phyloP scores from a whole-genome alignment of 2,888 invertebrate genomes.

The Sericinus montela region DNA sequence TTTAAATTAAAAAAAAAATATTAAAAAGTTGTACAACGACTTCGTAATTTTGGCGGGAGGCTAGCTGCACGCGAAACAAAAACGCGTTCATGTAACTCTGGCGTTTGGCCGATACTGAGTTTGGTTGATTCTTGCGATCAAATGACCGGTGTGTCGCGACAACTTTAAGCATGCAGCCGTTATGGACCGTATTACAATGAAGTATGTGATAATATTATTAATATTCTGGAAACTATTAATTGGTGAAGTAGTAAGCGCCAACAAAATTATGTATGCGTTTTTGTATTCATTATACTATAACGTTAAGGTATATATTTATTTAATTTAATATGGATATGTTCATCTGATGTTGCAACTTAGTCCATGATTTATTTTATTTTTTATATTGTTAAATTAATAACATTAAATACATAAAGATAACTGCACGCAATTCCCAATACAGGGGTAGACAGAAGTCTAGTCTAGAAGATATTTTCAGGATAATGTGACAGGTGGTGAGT shows the following conservation, averaged over 20 bases:
- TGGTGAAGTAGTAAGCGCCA: background rate
- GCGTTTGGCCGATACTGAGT: constrained; percentile 31
- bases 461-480: too few relatives aligned
- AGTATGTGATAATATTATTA: background rate
- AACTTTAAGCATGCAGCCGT: background rate
- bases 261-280: constrained; percentile 3
- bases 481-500: too few relatives aligned
- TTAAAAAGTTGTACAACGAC: constrained; percentile 9
- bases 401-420: too few relatives aligned
- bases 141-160: constrained; percentile 16
- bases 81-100: constrained; percentile 18
- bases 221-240: background rate
- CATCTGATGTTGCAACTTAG: too few relatives aligned
- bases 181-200: background rate
- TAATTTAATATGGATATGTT: background rate
- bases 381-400: too few relatives aligned
- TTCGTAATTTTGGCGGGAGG: constrained; percentile 19
- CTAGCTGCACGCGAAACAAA: background rate
- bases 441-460: too few relatives aligned
- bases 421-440: too few relatives aligned
- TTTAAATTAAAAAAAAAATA: background rate
- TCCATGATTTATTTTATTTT: too few relatives aligned
- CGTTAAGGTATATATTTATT: background rate
- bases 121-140: constrained; percentile 15
- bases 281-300: background rate